These are phyloP conservation scores for Scrobipalpa costella DNA, from an alignment of 2,888 invertebrate genomes.

Conservation along the genomic window DNA sequence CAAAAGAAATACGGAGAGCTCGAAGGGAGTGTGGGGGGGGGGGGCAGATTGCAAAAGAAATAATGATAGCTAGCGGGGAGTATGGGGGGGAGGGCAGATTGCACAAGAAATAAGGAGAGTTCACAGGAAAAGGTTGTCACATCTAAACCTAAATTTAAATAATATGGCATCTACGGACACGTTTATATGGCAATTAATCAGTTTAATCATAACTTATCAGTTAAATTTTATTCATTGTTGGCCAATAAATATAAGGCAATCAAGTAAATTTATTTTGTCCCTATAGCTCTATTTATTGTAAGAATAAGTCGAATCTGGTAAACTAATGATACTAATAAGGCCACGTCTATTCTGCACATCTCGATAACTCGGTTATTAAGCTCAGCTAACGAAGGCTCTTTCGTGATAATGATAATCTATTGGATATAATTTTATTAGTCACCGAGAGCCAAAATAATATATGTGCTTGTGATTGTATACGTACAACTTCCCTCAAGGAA, in stretches of 20 bases:
- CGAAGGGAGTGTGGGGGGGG: no score
- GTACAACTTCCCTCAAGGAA: no score
- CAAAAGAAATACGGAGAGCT: no score
- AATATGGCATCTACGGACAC: constrained; percentile 76
- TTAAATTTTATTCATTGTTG: no score
- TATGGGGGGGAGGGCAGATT: no score
- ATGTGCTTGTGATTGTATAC: no score
- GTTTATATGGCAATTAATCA: constrained; percentile 70
- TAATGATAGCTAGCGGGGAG: no score
- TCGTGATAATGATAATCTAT: background rate
- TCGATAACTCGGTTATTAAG: constrained; percentile 8
- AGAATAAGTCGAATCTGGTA: background rate
- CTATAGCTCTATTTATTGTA: background rate
- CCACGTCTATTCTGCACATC: background rate
- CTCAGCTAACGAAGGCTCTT: constrained; percentile 10
- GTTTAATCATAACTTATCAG: constrained; percentile 36
- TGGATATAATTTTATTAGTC: background rate
- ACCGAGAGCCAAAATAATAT: no score
- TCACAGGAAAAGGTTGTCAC: constrained; percentile 15
- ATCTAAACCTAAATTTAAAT: constrained; percentile 55
- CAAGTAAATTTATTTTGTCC: no score
- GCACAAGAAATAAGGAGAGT: background rate
- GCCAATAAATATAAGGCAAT: no score
- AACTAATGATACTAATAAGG: background rate
- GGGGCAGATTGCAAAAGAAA: no score